A percentile compares a stretch with the other conserved stretches of the same genome.
Evolutionary conservation across 2,888 invertebrate species (phyloP).

Genomic region (Stratiomys singularior): DNA sequence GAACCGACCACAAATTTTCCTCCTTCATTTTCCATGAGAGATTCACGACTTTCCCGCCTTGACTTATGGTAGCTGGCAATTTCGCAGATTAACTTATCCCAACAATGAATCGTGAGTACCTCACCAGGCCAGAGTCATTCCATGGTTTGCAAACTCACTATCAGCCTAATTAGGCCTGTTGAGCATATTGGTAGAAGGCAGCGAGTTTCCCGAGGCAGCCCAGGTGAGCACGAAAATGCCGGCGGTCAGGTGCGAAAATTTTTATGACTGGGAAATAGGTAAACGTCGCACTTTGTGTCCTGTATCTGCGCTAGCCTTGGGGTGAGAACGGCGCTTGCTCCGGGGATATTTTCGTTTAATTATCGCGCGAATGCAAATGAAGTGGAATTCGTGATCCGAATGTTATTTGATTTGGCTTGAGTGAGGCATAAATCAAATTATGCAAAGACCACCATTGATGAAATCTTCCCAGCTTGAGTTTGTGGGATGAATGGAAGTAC

Average conservation of each 20-base stretch:
- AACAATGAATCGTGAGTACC: too few species aligned
- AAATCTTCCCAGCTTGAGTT: background rate
- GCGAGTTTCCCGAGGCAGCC: background rate
- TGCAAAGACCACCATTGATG: background rate
- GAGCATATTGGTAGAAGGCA: background rate
- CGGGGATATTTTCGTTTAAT: constrained; percentile 16
- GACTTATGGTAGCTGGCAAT: background rate
- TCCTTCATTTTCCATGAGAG: background rate
- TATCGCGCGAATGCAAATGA: constrained; percentile 27
- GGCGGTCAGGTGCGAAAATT: constrained; percentile 45
- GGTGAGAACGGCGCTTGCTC: background rate
- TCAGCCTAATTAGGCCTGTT: constrained; percentile 13
- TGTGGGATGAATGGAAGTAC: too few species aligned
- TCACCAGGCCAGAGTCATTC: too few species aligned
- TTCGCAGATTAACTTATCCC: too few species aligned
- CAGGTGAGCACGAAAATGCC: constrained; percentile 31
- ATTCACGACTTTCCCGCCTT: background rate
- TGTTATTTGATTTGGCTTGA: background rate
- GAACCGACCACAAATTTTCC: background rate
- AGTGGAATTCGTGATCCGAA: constrained; percentile 25
- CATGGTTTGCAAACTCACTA: background rate
- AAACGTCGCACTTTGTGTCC: constrained; percentile 6
- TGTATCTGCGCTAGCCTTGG: background rate
- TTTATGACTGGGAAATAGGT: constrained; percentile 20
- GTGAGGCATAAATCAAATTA: background rate